Evolutionary conservation across 2,113 vertebrate species (phyloP), one percentile per base, ranked within the genome.

Genomic region (Toxotes chatareus): DNA sequence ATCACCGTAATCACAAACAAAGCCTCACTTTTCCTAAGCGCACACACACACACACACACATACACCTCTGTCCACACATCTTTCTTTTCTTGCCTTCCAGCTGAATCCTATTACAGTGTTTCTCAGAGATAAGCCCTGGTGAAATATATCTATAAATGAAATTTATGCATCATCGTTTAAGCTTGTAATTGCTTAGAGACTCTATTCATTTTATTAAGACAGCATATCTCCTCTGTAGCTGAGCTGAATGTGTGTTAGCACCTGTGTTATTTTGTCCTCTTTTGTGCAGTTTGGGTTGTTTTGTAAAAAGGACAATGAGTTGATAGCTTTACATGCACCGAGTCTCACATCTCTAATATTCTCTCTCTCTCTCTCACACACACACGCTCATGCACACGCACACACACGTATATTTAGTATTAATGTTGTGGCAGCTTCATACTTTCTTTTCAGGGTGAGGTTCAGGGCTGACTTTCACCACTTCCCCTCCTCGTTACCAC

Each of bases 401-500:
- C 17, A 36, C 61, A 4, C 21, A 46, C 31, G 14, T 23, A 69
- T 31, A 79, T 59, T 34, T 36, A 80, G 72, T 31, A 55, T 65
- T 80, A 73, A 69, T 13, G 73, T 32, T 79, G 55, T 80, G 63
- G 57, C 77, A 80, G 85, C 78, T 86, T 83, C 12, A 3, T 89
- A 80, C 88, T 90, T 83, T 86, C 70, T 84, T 84, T 91, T 88
- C 77, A 77, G 87, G 87, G 82, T 90, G 80, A 93, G 89, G 88
- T 86, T 91, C 79, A 76, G 85, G 66, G 80, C 86, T 85, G 80
- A 87, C 84, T 91, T 89, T 91, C 88, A 91, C 89, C 89, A 92
- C 89, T 92, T 92, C 89, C 90, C 80, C 56, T 83, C 79, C 74
- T 78, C 21, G 65, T 92, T 91, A 91, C 91, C 90, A 90, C 89